phyloP scores from a whole-genome alignment of 53 echinoderm and acorn worm species.

The Echinarachnius parma region DNA sequence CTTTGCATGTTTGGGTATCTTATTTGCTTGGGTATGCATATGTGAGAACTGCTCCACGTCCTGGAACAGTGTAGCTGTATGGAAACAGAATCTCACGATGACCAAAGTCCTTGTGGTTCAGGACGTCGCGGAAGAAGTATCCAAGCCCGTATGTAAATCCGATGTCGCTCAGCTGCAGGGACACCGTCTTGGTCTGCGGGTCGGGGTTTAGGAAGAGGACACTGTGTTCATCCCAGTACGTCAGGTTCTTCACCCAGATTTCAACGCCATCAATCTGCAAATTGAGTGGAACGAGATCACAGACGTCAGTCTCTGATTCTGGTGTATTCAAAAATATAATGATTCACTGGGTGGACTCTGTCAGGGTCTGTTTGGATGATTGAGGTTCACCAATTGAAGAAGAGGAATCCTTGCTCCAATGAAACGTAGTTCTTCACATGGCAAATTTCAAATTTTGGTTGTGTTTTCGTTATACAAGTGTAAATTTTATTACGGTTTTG shows the following conservation, averaged over 20 bases:
- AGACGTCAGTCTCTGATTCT: no score
- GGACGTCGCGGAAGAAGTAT: slow-evolving; percentile 61
- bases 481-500: no score
- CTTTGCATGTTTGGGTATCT: no score
- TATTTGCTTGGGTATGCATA: slow-evolving; percentile 76
- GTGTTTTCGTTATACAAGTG: no score
- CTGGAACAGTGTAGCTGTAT: slow-evolving; percentile 65
- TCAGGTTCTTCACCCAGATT: slow-evolving; percentile 62
- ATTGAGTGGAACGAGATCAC: no score
- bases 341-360: no score
- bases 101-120: slow-evolving; percentile 64
- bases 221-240: slow-evolving; percentile 55
- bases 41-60: slow-evolving; percentile 57
- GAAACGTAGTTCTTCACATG: no score
- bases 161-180: slow-evolving; percentile 59
- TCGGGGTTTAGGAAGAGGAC: slow-evolving; percentile 61
- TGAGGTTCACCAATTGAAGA: no score
- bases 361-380: no score
- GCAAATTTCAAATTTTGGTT: no score
- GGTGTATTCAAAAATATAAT: no score
- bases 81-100: slow-evolving; percentile 48
- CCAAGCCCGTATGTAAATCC: slow-evolving; percentile 65
- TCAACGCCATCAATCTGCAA: slow-evolving; percentile 59
- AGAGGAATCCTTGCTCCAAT: no score
- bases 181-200: slow-evolving; percentile 42